Conservation (phyloP, 2,797 vertebrate species). For the Microcaecilia unicolor region DNA sequence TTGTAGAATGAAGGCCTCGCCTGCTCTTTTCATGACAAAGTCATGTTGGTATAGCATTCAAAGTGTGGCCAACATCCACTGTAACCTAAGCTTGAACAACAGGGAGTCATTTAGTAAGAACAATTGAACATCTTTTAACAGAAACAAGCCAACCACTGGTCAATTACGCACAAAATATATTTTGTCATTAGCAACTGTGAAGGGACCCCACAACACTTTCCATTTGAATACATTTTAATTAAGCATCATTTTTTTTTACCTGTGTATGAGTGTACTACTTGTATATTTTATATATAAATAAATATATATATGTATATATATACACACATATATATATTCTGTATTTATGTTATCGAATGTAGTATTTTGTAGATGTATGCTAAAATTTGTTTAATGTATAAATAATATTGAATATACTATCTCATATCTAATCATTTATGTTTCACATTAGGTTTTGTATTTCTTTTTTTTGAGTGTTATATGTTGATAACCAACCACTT, state of each 20-base stretch:
- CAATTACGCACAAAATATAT: not conserved
- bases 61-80: too few species aligned
- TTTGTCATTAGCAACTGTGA: constrained; percentile 15
- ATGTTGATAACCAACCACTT: constrained; percentile 21
- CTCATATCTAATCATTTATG: constrained; percentile 39
- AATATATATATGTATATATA: too few species aligned
- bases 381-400: constrained; percentile 56
- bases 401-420: constrained; percentile 48
- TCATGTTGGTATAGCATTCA: too few species aligned
- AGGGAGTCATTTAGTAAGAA: too few species aligned
- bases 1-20: too few species aligned
- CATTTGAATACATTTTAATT: constrained; percentile 32
- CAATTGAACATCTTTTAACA: not conserved
- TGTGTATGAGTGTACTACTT: constrained; percentile 47
- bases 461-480: not conserved
- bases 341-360: constrained; percentile 55
- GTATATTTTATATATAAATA: too few species aligned
- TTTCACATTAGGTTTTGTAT: constrained; percentile 12
- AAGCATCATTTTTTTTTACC: constrained; percentile 35
- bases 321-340: constrained; percentile 60
- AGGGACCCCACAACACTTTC: constrained; percentile 18
- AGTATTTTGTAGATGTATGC: constrained; percentile 56
- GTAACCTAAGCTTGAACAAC: too few species aligned
- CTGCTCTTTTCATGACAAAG: too few species aligned
- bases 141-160: not conserved